These are phyloP conservation scores for Grantiella picta DNA, from an alignment of 2,113 vertebrate species.

Conservation along the genomic window DNA sequence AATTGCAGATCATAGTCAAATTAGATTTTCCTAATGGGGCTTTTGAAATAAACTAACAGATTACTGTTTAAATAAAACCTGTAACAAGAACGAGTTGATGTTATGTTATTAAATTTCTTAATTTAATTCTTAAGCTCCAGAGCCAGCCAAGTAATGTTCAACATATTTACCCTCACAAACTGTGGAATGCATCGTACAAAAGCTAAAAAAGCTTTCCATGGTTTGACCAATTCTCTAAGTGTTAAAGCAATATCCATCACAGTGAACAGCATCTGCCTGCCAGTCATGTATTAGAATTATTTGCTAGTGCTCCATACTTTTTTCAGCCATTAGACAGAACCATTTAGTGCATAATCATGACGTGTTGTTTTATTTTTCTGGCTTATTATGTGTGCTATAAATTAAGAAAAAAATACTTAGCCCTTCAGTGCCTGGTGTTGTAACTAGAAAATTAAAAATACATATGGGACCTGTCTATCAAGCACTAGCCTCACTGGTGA, in stretches of 20 bases:
- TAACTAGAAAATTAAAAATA: background rate
- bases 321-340: background rate
- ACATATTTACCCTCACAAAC: background rate
- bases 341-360: background rate
- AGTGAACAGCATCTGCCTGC: background rate
- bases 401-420: background rate
- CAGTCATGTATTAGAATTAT: background rate
- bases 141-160: constrained; percentile 2
- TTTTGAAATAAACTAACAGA: constrained; percentile 61
- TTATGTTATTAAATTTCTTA: constrained; percentile 46
- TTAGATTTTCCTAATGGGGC: constrained; percentile 55
- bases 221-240: background rate
- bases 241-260: background rate
- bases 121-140: constrained; percentile 58
- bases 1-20: constrained; percentile 45
- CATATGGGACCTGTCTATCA: background rate
- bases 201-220: background rate
- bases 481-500: background rate
- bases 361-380: background rate
- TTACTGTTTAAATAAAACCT: constrained; percentile 58
- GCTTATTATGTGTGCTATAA: background rate
- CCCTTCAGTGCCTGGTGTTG: background rate
- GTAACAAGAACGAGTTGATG: constrained; percentile 16
- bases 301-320: background rate
- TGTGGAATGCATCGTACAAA: background rate